A percentile compares a stretch with the other conserved stretches of the same genome.
phyloP scores from a whole-genome alignment of 2,797 vertebrate species.

The Sebastes glaucus region DNA sequence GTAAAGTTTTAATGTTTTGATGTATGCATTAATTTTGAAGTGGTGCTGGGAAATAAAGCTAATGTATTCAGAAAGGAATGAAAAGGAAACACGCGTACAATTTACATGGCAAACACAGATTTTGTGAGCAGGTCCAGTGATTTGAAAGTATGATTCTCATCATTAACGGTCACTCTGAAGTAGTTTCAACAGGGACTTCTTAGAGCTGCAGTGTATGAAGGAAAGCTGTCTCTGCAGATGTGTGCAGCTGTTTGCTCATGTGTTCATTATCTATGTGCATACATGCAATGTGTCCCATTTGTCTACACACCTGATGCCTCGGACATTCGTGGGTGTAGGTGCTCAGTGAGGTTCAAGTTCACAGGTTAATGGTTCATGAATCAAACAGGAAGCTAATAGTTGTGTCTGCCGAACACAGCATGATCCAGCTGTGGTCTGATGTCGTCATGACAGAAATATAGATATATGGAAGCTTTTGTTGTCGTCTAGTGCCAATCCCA shows the following conservation, averaged over 20 bases:
- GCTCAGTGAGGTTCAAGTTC: neutral
- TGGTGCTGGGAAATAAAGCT: neutral
- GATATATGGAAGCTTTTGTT: neutral
- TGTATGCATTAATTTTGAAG: conserved; percentile 39
- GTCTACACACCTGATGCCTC: conserved; percentile 17
- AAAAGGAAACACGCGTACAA: neutral
- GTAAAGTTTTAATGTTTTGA: conserved; percentile 21
- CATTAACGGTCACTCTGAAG: neutral
- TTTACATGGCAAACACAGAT: neutral
- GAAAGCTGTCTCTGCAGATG: neutral
- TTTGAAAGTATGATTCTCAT: neutral
- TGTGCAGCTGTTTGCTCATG: neutral
- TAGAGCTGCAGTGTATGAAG: neutral
- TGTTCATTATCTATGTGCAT: neutral
- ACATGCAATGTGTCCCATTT: neutral
- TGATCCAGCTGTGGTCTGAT: conserved; percentile 24
- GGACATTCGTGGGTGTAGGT: conserved; percentile 1
- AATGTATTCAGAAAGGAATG: neutral
- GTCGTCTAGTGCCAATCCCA: neutral
- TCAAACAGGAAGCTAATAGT: conserved; percentile 7
- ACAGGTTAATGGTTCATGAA: conserved; percentile 1
- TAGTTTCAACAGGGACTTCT: neutral
- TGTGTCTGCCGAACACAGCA: conserved; percentile 1
- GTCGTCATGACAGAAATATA: neutral
- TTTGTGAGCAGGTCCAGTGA: neutral